Evolutionary conservation across 64 coral and sea anemone genomes (phyloP).

Genomic region (Stichodactyla mertensii): DNA sequence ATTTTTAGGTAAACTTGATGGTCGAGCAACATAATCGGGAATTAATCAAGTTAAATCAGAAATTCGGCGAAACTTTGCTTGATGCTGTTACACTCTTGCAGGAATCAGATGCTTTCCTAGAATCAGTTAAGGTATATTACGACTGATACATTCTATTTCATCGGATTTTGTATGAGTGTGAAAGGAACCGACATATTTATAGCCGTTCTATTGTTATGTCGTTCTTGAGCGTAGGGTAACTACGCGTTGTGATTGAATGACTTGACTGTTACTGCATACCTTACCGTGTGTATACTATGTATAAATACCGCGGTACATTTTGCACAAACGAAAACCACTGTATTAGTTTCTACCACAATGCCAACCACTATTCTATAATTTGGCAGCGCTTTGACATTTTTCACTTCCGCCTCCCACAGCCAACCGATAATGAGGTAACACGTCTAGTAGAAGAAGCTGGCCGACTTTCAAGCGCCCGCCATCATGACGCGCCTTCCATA

Average conservation of each 20-base stretch:
- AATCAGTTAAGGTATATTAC: conserved; percentile 85
- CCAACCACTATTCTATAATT: neutral
- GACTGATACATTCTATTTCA: no score
- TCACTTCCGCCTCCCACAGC: conserved; percentile 36
- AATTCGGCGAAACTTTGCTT: conserved; percentile 79
- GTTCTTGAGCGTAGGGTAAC: no score
- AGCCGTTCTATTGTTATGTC: no score
- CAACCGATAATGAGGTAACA: conserved; percentile 74
- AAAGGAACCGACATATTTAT: no score
- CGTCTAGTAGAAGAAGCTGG: conserved; percentile 66
- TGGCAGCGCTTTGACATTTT: neutral
- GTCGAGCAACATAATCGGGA: conserved; percentile 85
- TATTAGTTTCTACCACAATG: no score
- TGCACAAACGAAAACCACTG: no score
- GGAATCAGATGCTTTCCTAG: conserved; percentile 86
- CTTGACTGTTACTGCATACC: no score
- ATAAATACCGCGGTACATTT: no score
- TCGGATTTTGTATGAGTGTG: no score
- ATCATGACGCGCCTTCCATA: conserved; percentile 76
- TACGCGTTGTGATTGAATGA: no score
- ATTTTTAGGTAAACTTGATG: conserved; percentile 67
- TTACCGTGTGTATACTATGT: no score
- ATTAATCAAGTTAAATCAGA: conserved; percentile 70
- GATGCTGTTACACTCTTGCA: conserved; percentile 91
- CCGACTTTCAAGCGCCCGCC: conserved; percentile 47